phyloP scores from a whole-genome alignment of 2,888 invertebrate species.

The Drosophila pegasa region DNA sequence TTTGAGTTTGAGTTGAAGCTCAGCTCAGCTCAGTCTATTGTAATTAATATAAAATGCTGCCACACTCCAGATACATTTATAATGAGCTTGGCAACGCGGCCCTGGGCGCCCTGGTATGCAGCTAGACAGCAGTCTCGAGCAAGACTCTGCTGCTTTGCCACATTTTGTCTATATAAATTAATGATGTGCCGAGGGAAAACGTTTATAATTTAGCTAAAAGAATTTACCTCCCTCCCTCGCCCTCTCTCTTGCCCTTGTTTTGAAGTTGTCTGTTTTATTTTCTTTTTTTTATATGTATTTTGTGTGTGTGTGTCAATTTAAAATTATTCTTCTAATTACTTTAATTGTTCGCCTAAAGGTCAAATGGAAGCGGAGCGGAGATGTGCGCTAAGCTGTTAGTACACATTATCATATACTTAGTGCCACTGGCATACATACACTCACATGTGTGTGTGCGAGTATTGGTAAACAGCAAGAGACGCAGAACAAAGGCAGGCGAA shows the following conservation, averaged over 20 bases:
- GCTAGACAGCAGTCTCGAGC: slow-evolving; percentile 8
- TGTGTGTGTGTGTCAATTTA: slow-evolving; percentile 59
- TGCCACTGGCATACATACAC: slow-evolving; percentile 3
- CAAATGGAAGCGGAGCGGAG: slow-evolving; percentile 24
- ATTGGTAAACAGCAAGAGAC: slow-evolving; percentile 27
- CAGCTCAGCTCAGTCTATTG: slow-evolving; percentile 8
- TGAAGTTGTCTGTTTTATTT: slow-evolving; percentile 12
- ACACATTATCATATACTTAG: slow-evolving; percentile 31
- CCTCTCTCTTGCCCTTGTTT: neutral
- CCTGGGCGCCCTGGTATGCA: slow-evolving; percentile 30
- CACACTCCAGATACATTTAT: slow-evolving; percentile 48
- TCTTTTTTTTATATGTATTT: slow-evolving; percentile 2
- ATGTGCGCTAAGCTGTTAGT: slow-evolving; percentile 19
- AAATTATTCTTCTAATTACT: slow-evolving; percentile 69
- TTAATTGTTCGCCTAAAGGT: slow-evolving; percentile 68
- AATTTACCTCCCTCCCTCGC: slow-evolving; percentile 8
- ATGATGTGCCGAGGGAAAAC: slow-evolving; percentile 60
- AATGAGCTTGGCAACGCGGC: slow-evolving; percentile 47
- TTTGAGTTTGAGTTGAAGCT: neutral
- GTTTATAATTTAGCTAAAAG: slow-evolving; percentile 36
- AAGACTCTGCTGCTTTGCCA: slow-evolving; percentile 7
- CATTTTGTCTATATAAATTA: slow-evolving; percentile 57
- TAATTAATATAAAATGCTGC: slow-evolving; percentile 59
- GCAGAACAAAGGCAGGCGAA: slow-evolving; percentile 39
- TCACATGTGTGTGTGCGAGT: slow-evolving; percentile 12